Conservation (phyloP, 2,113 vertebrate species). For the Oncorhynchus clarkii region DNA sequence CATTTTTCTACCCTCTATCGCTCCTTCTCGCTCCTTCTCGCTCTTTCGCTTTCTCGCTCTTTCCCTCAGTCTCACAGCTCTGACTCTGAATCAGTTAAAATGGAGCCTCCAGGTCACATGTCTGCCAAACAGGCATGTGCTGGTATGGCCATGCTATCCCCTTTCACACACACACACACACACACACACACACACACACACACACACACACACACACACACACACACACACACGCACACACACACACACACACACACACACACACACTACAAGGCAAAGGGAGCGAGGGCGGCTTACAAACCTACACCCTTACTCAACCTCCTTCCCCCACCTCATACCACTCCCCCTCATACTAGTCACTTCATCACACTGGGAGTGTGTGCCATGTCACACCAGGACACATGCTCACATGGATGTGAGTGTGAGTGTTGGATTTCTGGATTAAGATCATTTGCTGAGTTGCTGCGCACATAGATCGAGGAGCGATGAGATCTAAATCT, state of each 20-base stretch:
- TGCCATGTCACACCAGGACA: too few relatives aligned
- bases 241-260: constrained; percentile 29
- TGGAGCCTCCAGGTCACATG: constrained; percentile 75
- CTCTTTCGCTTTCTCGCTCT: not conserved
- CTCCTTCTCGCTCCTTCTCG: not conserved
- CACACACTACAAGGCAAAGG: constrained; percentile 19
- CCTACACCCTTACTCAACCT: constrained; percentile 26
- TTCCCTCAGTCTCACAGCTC: constrained; percentile 1
- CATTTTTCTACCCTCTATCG: too few relatives aligned
- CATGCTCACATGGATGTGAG: too few relatives aligned
- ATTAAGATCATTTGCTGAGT: too few relatives aligned
- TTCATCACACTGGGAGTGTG: too few relatives aligned
- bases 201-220: constrained; percentile 35
- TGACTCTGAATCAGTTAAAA: constrained; percentile 67
- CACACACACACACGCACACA: constrained; percentile 36
- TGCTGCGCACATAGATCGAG: too few relatives aligned
- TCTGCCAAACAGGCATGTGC: constrained; percentile 65
- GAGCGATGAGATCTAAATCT: too few relatives aligned
- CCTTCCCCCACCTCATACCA: not conserved
- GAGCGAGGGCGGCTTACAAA: not conserved
- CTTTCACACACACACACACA: constrained; percentile 23
- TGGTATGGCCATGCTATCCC: constrained; percentile 44
- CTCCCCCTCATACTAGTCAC: too few relatives aligned
- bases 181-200: constrained; percentile 28
- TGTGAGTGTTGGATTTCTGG: too few relatives aligned